These are phyloP conservation scores for Polydrusus cervinus DNA, from an alignment of 2,888 invertebrate species.

Conservation along the genomic window DNA sequence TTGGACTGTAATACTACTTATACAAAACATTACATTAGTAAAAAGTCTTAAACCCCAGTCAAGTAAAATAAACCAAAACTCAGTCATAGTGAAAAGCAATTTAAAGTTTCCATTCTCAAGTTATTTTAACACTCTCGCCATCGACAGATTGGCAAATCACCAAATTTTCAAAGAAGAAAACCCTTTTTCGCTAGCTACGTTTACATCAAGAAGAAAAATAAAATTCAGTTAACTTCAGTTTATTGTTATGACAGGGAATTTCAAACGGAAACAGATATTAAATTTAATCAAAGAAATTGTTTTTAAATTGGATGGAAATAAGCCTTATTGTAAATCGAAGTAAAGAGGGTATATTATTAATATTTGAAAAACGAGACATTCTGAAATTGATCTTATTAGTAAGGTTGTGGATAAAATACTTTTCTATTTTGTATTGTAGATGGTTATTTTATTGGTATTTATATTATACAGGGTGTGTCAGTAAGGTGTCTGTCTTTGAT, in stretches of 20 bases:
- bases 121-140: not conserved
- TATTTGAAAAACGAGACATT: not conserved
- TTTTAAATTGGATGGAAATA: slow-evolving; percentile 10
- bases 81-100: not conserved
- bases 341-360: not conserved
- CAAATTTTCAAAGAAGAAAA: not conserved
- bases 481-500: too few relatives aligned
- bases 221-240: not conserved
- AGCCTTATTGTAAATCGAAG: not conserved
- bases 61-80: too few relatives aligned
- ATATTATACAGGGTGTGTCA: too few relatives aligned
- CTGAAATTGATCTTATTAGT: not conserved
- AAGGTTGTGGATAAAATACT: not conserved
- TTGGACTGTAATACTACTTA: too few relatives aligned
- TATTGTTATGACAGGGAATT: not conserved
- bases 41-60: too few relatives aligned
- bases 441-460: too few relatives aligned
- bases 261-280: slow-evolving; percentile 1
- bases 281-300: slow-evolving; percentile 12
- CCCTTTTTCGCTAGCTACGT: not conserved
- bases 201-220: not conserved
- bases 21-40: too few relatives aligned
- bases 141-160: not conserved
- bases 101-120: not conserved
- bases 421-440: too few relatives aligned